Base-by-base conservation (phyloP, 2,797 vertebrate species). In the Vipera ursinii region DNA sequence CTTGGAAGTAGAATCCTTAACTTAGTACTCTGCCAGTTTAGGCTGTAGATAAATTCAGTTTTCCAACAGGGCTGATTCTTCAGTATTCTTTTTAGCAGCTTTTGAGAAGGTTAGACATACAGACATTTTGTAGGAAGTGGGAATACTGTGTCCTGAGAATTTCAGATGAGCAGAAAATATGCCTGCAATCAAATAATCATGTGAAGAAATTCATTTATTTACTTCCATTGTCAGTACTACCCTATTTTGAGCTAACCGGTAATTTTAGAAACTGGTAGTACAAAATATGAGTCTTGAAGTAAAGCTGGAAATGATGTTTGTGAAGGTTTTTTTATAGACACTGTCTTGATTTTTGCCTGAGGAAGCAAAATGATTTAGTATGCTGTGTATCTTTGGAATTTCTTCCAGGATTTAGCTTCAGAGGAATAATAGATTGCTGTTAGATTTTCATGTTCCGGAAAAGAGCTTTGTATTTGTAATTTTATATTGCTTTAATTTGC, bases 71-170 rank as follows among this genome's bases (percentile, higher is more conserved):
- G 48, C 65, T 56, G 91, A 91, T 96, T 95, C 94, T 95, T 95
- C 95, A 95, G 94, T 94, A 93, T 94, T 92, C 90, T 96, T 93
- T 51, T 73, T 93, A 93, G 69, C 92, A 89, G 92, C 59, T 93
- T 26, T 94, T 88, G 3, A 92, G 86, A 73, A 86, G 57, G 48
- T 28, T 24, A 88, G 93, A 85, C 0, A 0, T 57, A 2, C 85
- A 90, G 93, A 86, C 0, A 88, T 93, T 90, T 93, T 56, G 15
- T 24, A 0, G 1, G 82, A 89, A 65, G 55, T 94, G 93, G 91
- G n/a, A 89, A 82, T 0, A 0, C 86, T 63, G 89, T 59, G 0
- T 89, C 93, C 87, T 51, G 53, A 88, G 94, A 90, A 92, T 91
- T 86, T 1, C 51, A 89, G 90, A 82, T 93, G 91, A 48, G 38